phyloP scores from a whole-genome alignment of 1,140 invertebrate genomes.

The Luehdorfia chinensis region DNA sequence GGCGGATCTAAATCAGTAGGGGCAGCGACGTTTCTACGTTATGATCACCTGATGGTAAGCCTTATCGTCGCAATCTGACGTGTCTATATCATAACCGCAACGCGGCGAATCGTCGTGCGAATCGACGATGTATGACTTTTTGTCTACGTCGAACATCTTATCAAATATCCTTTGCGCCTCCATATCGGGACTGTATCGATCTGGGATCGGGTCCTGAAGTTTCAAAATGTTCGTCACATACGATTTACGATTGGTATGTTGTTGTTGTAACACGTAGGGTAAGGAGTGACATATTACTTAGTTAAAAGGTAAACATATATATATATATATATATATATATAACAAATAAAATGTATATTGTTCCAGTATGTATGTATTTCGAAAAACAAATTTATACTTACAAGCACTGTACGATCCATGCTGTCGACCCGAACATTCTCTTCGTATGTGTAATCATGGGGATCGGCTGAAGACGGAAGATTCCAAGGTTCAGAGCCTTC shows the following conservation, averaged over 20 bases:
- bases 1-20: slow-evolving; percentile 57
- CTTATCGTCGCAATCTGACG: slow-evolving; percentile 73
- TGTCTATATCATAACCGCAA: slow-evolving; percentile 70
- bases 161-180: slow-evolving; percentile 74
- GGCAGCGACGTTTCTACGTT: slow-evolving; percentile 61
- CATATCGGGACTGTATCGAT: slow-evolving; percentile 75
- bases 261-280: neutral
- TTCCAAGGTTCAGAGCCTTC: slow-evolving; percentile 58
- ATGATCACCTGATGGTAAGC: slow-evolving; percentile 67
- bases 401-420: slow-evolving; percentile 63
- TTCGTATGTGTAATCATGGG: slow-evolving; percentile 64
- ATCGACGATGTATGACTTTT: slow-evolving; percentile 66
- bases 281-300: neutral
- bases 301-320: neutral
- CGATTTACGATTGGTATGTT: slow-evolving; percentile 16
- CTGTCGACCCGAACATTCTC: slow-evolving; percentile 59
- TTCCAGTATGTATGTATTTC: too few relatives aligned
- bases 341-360: too few relatives aligned
- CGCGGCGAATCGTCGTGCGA: slow-evolving; percentile 61
- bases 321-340: too few relatives aligned
- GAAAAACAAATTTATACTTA: too few relatives aligned
- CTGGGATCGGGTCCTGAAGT: slow-evolving; percentile 72
- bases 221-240: slow-evolving; percentile 61
- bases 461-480: slow-evolving; percentile 37
- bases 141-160: slow-evolving; percentile 76